Base-by-base conservation (phyloP, 2,113 vertebrate species). In the Eurystomus gularis region DNA sequence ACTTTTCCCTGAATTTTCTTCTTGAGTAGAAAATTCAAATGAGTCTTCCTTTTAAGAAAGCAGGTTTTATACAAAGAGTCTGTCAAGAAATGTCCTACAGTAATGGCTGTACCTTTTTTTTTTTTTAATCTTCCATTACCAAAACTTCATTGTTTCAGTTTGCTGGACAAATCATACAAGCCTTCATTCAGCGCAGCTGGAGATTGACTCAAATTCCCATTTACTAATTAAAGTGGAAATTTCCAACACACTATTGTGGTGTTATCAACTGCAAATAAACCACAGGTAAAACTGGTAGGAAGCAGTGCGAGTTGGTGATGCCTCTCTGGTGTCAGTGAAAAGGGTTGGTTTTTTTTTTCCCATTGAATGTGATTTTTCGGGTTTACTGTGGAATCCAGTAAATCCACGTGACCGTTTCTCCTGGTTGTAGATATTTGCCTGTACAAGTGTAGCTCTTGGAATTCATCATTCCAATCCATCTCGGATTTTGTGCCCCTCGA, bases 101-200 rank as follows among this genome's bases (percentile, higher is more conserved):
- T 25, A 31, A 58, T 6, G 19, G 61, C 3, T 68, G 8, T 21
- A 24, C 20, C 20, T 57, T 62, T 65, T 31, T 49, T 37, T 64
- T 26, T 33, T 49, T 20, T 42, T 62, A 8, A 25, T 16, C 44
- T 65, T 69, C 17, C 14, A 28, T 4, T 49, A 15, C 3, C 13
- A 33, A 69, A 69, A 54, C 8, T 1, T 81, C 9, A 11, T 73
- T 61, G 29, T 48, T 87, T 9, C n/a, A 25, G 16, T 71, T 61
- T 51, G 3, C 26, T 81, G 61, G 69, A 18, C n/a, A 73, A 71
- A 64, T 35, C 0, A 0, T 69, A 18, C 1, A 4, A 40, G 4
- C 69, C 89, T 84, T 79, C 17, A 19, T 70, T 86, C 31, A 57
- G 40, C 37, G 29, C 49, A 69, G 28, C 28, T 52, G 10, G 19